A percentile compares a stretch with the other conserved stretches of the same genome.
These are phyloP conservation scores for Brachionus angularis DNA, from an alignment of 1,140 invertebrate genomes.

Conservation along the genomic window DNA sequence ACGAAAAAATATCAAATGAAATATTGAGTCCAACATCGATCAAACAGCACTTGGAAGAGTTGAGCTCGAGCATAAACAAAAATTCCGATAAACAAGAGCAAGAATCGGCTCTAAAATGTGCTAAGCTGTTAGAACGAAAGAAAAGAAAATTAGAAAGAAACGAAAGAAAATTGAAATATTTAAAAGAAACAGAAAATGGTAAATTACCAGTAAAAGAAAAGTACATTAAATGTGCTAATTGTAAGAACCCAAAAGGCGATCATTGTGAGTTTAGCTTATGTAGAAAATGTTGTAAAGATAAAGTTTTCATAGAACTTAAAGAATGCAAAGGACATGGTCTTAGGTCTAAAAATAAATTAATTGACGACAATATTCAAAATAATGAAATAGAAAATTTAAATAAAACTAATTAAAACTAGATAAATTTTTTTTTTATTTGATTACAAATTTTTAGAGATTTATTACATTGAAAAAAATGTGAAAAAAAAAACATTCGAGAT, in stretches of 20 bases:
- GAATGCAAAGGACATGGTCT: conserved; percentile 27
- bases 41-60: conserved; percentile 15
- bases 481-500: too few species aligned
- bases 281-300: conserved; percentile 30
- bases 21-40: neutral
- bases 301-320: conserved; percentile 22
- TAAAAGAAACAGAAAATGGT: neutral
- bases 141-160: conserved; percentile 37
- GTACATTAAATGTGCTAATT: neutral
- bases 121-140: conserved; percentile 20
- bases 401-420: too few species aligned
- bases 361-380: neutral
- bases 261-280: conserved; percentile 1
- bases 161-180: conserved; percentile 10
- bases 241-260: conserved; percentile 31
- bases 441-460: too few species aligned
- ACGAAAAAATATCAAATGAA: conserved; percentile 8
- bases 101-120: conserved; percentile 18
- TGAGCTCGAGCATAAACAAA: neutral
- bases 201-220: neutral
- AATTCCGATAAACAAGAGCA: neutral
- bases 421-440: too few species aligned
- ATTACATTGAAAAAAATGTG: too few species aligned
- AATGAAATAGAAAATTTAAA: too few species aligned
- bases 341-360: neutral